Evolutionary conservation across 2,113 vertebrate genomes (phyloP), one percentile per base, ranked within the genome.

Genomic region (Lutjanus erythropterus): DNA sequence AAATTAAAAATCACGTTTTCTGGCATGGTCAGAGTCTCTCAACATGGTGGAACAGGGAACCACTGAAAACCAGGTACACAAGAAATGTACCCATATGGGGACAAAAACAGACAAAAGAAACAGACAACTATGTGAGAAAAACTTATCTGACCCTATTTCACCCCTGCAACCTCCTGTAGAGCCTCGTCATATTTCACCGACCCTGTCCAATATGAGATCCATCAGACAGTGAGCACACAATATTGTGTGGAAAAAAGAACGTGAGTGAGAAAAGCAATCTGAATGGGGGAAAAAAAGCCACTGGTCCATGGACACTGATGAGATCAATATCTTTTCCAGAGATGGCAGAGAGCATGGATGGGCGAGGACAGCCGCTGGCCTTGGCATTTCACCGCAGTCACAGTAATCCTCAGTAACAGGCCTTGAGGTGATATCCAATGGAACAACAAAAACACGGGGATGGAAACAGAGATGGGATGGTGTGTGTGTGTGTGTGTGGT

Each of bases 341-440:
- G 33, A 56, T 14, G 41, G 71, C 47, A 41, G 35, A 10, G 41
- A 75, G 14, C 0, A 5, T 5, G 21, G 27, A n/a, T 5, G 21
- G 27, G 19, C 7, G 41, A 65, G 78, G 73, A 69, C 5, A 19
- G 41, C 41, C 35, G 4, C 65, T 72, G 81, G 73, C 87, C 88
- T 91, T 90, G 91, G 83, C 88, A 86, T 93, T 94, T 94, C 52
- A 59, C 52, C 37, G 46, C 27, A 81, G 75, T 27, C 86, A 88
- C 49, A 88, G 82, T 78, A 85, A 75, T 55, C 75, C 75, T 61
- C 46, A 65, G 41, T 73, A 84, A 82, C 84, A 69, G 86, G 91
- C 87, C 90, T 89, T 89, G 78, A 90, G 79, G 89, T 89, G 65
- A 80, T 83, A 71, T 82, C 87, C 21, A 53, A 31, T 78, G 55